Percentiles rank a stretch among this genome's conserved stretches.
Evolutionary conservation across 2,888 invertebrate species (phyloP).

Genomic region (Abrostola tripartita): DNA sequence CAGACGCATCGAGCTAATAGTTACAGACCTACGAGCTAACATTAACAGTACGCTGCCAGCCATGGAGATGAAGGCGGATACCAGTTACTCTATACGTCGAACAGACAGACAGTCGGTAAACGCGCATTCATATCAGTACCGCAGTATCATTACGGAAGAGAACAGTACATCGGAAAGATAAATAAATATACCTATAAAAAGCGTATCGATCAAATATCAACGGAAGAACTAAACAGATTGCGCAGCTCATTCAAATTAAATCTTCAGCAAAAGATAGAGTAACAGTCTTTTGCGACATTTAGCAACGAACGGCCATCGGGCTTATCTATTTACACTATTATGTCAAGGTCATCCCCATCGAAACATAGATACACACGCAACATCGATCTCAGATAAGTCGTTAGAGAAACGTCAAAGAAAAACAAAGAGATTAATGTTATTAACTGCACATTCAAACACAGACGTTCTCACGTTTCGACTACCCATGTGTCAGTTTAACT

Average conservation of each 20-base stretch:
- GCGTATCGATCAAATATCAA: slow-evolving; percentile 85
- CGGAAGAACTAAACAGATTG: slow-evolving; percentile 88
- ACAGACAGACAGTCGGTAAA: slow-evolving; percentile 79
- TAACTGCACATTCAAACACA: slow-evolving; percentile 88
- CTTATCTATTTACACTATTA: slow-evolving; percentile 87
- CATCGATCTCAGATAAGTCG: slow-evolving; percentile 87
- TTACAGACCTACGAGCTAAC: slow-evolving; percentile 85
- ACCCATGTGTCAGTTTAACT: slow-evolving; percentile 87
- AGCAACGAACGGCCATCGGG: slow-evolving; percentile 89
- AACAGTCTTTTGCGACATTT: slow-evolving; percentile 88
- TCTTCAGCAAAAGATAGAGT: slow-evolving; percentile 87
- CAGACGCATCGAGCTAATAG: slow-evolving; percentile 85
- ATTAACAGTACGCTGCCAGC: slow-evolving; percentile 86
- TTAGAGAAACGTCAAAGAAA: slow-evolving; percentile 88
- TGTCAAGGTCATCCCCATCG: slow-evolving; percentile 86
- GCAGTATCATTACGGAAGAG: slow-evolving; percentile 84
- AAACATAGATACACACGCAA: slow-evolving; percentile 89
- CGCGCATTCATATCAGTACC: slow-evolving; percentile 87
- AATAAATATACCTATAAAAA: slow-evolving; percentile 88
- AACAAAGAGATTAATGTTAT: slow-evolving; percentile 85
- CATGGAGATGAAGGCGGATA: slow-evolving; percentile 86
- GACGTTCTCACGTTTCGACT: slow-evolving; percentile 88
- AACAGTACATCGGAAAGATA: slow-evolving; percentile 85
- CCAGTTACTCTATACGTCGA: slow-evolving; percentile 84
- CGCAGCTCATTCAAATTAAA: slow-evolving; percentile 88